A percentile compares a stretch with the other conserved stretches of the same genome.
phyloP scores from a whole-genome alignment of 2,888 invertebrate genomes.

The Buathra laborator region DNA sequence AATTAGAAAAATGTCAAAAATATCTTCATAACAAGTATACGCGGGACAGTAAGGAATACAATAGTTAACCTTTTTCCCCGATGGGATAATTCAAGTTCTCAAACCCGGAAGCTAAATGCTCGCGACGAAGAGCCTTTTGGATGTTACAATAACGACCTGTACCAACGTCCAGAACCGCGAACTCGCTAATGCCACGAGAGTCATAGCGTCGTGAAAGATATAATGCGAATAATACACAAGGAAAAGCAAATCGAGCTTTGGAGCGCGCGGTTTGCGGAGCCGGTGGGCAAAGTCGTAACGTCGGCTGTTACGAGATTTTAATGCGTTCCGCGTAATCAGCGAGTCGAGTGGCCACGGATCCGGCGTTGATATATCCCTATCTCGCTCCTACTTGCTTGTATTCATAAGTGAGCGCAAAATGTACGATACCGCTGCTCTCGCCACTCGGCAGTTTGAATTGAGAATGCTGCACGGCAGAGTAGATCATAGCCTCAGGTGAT shows the following conservation, averaged over 20 bases:
- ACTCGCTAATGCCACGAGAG: constrained; percentile 2
- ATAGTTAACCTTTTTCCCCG: not conserved
- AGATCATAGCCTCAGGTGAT: not conserved
- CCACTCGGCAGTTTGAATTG: not conserved
- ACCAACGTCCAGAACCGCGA: constrained; percentile 8
- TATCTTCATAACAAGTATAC: no score
- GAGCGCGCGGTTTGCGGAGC: constrained; percentile 30
- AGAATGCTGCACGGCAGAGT: not conserved
- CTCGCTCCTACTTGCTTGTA: constrained; percentile 3
- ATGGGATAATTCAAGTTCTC: not conserved
- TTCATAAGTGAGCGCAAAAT: constrained; percentile 12
- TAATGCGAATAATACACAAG: constrained; percentile 47
- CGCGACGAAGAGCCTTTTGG: constrained; percentile 2
- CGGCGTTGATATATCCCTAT: constrained; percentile 41
- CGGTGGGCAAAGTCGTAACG: constrained; percentile 64
- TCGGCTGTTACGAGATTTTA: constrained; percentile 68
- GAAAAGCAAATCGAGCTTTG: constrained; percentile 20
- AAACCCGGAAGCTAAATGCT: not conserved
- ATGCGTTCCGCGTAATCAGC: constrained; percentile 71
- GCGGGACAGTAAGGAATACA: no score
- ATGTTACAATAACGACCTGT: not conserved
- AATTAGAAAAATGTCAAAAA: no score
- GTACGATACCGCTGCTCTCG: constrained; percentile 7
- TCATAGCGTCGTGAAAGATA: constrained; percentile 34
- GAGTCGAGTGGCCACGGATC: constrained; percentile 41